Base-by-base conservation (phyloP, 2,797 vertebrate genomes). In the Zonotrichia albicollis region DNA sequence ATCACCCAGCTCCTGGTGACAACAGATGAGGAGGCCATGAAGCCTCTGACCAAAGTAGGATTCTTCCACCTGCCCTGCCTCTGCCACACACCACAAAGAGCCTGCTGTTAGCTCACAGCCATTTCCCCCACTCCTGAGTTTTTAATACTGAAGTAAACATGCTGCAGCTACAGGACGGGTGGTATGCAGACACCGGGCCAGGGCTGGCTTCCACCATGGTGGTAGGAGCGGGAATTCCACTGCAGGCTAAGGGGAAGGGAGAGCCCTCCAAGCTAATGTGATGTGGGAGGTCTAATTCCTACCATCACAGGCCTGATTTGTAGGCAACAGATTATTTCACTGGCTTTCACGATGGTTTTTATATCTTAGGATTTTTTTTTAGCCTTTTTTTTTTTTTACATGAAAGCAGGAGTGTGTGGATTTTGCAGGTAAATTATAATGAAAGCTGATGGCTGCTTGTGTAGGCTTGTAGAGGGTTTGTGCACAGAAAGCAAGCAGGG, bases 231-330 rank as follows among this genome's bases (percentile, higher is more conserved):
- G 90, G 82, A 96, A 94, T 95, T 95, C 94, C 92, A 96, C 90
- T 94, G 83, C 74, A 97, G 96, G 94, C 95, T 87, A 96, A 91
- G 55, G 81, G 73, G 89, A 96, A 94, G 67, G 83, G 73, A 96
- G 91, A 95, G 51, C 95, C 95, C 96, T 95, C 90, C 94, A 82
- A 96, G 95, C 70, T 88, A 96, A 95, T 2, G 65, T 96, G 96
- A 94, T 82, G 93, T 96, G 97, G 94, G 96, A 97, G 95, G 96
- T 97, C 96, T 96, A 95, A 96, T 94, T 96, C 89, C 92, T 96
- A 80, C 78, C 86, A 91, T 82, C 90, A 67, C 76, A 87, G 58
- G 46, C 23, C 91, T 95, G 85, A 96, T 95, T 95, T 96, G 90
- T 77, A 96, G 95, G 92, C 85, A 93, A 87, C 82, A 95, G 87